Evolutionary conservation across 2,888 invertebrate species (phyloP).

Genomic region (Tineola bisselliella): DNA sequence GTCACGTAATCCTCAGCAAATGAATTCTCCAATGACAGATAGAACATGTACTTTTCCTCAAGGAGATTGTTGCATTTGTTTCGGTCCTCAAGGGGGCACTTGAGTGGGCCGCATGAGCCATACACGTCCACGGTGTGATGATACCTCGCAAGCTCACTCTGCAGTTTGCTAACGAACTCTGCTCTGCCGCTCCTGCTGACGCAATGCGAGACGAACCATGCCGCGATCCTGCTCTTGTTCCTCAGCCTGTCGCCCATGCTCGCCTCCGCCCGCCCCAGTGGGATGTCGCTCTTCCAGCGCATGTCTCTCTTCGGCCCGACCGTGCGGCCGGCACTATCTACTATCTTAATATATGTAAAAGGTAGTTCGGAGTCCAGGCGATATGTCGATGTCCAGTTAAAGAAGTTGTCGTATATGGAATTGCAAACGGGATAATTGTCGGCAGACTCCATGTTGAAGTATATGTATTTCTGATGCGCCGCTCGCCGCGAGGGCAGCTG

Average conservation of each 20-base stretch:
- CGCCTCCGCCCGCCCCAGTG: no score
- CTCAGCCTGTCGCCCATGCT: constrained; percentile 20
- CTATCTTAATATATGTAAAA: constrained; percentile 38
- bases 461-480: constrained; percentile 46
- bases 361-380: constrained; percentile 49
- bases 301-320: constrained; percentile 40
- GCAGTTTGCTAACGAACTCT: constrained; percentile 28
- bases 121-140: constrained; percentile 57
- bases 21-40: constrained; percentile 78
- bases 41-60: constrained; percentile 74
- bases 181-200: constrained; percentile 32
- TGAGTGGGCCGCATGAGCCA: constrained; percentile 56
- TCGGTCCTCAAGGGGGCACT: constrained; percentile 30
- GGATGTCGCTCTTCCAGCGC: constrained; percentile 26
- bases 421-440: constrained; percentile 44
- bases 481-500: constrained; percentile 33
- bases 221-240: constrained; percentile 46
- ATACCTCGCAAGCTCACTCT: constrained; percentile 29
- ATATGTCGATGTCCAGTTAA: constrained; percentile 57
- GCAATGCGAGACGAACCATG: constrained; percentile 59
- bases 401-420: constrained; percentile 37
- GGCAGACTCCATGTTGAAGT: constrained; percentile 48
- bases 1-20: constrained; percentile 66
- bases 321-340: constrained; percentile 28
- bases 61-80: constrained; percentile 36